Base-by-base conservation (phyloP, 2,888 invertebrate genomes). In the Calameuta filiformis region DNA sequence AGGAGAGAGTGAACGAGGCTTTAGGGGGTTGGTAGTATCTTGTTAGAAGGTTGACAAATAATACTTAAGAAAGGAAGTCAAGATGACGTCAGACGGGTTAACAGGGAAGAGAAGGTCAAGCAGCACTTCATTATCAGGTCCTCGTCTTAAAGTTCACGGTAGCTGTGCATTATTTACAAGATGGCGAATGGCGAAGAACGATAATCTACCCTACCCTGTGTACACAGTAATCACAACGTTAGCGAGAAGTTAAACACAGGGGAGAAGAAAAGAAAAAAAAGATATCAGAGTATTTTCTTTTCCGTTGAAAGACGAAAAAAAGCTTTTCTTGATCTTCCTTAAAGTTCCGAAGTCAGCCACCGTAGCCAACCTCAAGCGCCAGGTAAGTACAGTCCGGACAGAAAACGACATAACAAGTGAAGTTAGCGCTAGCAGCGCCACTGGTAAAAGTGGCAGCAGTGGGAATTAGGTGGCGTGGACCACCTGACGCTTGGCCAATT, bases 91-190 rank as follows among this genome's bases (percentile, higher is more conserved):
- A 56, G 56, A 56, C 23, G 23, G 23, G 56, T 56, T 56, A 23
- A 56, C 56, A 56, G 56, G 23, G 77, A 35, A 73, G 76, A 79
- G 79, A 83, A 84, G 81, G 83, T 84, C 83, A 83, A 81, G 80
- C 76, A 81, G 77, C 77, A 77, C 75, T 82, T 80, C 33, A 56
- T 56, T 56, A 56, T 56, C 56, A 23, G 23, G 56, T 56, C 56
- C 56, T 56, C 56, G 56, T 56, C 23, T 23, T 56, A 56, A 56
- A 56, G 23, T 56, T 23, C 23, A 23, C 0, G 56, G 23, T 23
- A 9, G 56, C 56, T 23, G 2, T 56, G 56, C 56, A 56, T 23
- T 23, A 56, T 56, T 23, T 56, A 56, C 23, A 56, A 56, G 56
- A 56, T 23, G 56, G 56, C 40, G 40, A 40, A 40, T 15, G 15